Base-by-base conservation (phyloP, 1,140 invertebrate species). In the Cheumatopsyche charites region DNA sequence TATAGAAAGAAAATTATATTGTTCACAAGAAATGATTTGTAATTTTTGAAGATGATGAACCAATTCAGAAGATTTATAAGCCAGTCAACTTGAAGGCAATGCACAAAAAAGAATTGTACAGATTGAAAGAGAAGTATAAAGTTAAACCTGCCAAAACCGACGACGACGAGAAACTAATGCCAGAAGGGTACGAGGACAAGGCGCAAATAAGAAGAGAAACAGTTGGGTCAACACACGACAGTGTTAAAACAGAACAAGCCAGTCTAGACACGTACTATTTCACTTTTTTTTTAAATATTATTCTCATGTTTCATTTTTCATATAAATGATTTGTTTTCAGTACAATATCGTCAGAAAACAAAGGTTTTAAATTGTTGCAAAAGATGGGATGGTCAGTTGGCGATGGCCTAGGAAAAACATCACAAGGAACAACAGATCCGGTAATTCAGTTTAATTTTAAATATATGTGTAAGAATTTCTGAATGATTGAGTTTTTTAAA, bases 321-420 rank as follows among this genome's bases (percentile, higher is more conserved):
- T 68, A 43, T 70, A 67, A 36, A 62, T 68, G 55, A n/a, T 62
- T 76, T 77, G 77, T 58, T 81, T 76, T 70, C 80, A 95, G 93
- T 77, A 88, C 88, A 21, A 92, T 96, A 77, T 80, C 88, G 15
- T 83, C 89, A 19, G 87, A 90, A 36, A 97, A 96, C 78, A 94
- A 93, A 83, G 95, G 96, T 0, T 97, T 95, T 80, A 91, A 94
- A 84, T 81, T 97, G 80, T 79, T 97, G 42, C 84, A 90, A 63
- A 96, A 96, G 83, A 93, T 97, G 91, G 95, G 95, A 13, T 97
- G 94, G 95, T 89, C 88, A n/a, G 90, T 92, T 81, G 95, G 95
- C 65, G 86, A 93, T 75, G 87, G 90, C 0, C 83, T 98, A 55
- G 95, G 95, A 12, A 94, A 93, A 81, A 88, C 88, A 74, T 82